A percentile compares a stretch with the other conserved stretches of the same genome.
phyloP scores from a whole-genome alignment of 2,113 vertebrate species.

The Galeopterus variegatus region DNA sequence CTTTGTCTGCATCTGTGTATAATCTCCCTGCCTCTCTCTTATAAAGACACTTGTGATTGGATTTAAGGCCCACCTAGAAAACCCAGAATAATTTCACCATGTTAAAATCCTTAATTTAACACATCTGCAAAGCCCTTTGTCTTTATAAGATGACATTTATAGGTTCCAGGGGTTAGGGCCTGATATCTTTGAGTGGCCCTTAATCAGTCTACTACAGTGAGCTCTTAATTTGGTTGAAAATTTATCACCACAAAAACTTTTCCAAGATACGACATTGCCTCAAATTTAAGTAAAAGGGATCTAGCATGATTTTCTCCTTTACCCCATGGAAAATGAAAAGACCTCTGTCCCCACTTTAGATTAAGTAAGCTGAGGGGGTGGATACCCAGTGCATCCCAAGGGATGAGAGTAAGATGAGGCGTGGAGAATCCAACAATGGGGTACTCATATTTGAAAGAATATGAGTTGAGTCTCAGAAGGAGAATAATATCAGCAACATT shows the following conservation, averaged over 20 bases:
- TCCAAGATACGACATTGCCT: neutral
- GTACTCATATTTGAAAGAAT: neutral
- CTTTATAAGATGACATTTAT: neutral
- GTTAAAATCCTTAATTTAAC: neutral
- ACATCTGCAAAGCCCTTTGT: neutral
- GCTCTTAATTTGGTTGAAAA: slow-evolving; percentile 28
- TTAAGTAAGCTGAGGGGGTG: neutral
- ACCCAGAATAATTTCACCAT: neutral
- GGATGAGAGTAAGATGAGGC: neutral
- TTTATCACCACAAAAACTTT: neutral
- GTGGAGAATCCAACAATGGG: neutral
- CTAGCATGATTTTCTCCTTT: neutral
- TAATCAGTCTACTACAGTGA: neutral
- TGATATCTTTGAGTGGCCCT: neutral
- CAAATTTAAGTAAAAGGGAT: neutral
- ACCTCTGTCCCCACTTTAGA: neutral
- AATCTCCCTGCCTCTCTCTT: neutral
- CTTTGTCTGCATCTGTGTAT: neutral
- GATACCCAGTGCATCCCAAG: neutral
- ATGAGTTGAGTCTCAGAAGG: neutral
- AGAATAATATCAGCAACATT: neutral
- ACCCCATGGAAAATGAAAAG: neutral
- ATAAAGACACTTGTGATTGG: neutral
- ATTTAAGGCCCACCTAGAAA: neutral
- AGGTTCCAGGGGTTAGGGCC: neutral